Conservation (phyloP, 1,140 invertebrate genomes). For the Drosophila fuyamai region DNA sequence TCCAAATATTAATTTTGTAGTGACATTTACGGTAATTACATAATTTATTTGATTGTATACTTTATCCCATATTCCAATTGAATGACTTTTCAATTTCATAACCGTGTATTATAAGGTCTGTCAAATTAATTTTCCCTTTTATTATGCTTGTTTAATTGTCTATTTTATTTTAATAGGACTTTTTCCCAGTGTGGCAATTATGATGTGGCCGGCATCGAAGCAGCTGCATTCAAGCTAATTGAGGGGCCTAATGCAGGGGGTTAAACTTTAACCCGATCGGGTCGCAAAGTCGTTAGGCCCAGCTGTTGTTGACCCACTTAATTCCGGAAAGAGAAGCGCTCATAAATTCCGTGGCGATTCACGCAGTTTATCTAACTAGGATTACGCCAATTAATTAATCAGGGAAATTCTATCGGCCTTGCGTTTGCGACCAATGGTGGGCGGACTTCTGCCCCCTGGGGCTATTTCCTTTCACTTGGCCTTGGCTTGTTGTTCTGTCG, state of each 20-base stretch:
- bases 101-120: too few species aligned
- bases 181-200: conserved; percentile 30
- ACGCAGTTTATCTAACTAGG: conserved; percentile 70
- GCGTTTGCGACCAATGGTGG: background rate
- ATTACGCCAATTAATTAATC: conserved; percentile 76
- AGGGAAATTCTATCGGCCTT: conserved; percentile 40
- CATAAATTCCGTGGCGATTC: conserved; percentile 62
- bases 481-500: conserved; percentile 40
- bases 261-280: conserved; percentile 27
- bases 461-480: conserved; percentile 39
- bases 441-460: background rate
- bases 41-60: too few species aligned
- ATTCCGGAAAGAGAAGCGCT: conserved; percentile 13
- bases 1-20: too few species aligned
- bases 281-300: conserved; percentile 60
- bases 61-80: too few species aligned
- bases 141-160: too few species aligned
- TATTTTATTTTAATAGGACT: too few species aligned
- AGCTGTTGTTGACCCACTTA: conserved; percentile 57
- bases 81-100: too few species aligned
- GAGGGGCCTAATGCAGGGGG: conserved; percentile 4
- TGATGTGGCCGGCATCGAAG: conserved; percentile 20
- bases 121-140: too few species aligned
- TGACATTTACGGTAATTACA: too few species aligned
- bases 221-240: conserved; percentile 39